Evolutionary conservation across 1,140 invertebrate genomes (phyloP).

Genomic region (Ridgeia piscesae): DNA sequence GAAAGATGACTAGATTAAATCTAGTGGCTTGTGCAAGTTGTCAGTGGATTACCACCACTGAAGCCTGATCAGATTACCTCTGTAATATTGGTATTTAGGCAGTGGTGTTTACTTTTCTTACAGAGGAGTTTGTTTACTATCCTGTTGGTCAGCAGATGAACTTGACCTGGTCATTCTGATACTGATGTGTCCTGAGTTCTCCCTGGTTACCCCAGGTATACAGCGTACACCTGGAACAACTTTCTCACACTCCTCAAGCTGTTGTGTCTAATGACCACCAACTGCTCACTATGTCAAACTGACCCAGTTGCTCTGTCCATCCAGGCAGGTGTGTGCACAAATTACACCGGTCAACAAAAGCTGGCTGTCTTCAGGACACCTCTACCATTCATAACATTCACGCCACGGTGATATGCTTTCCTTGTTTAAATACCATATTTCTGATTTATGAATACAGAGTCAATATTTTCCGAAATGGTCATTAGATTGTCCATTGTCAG

Average conservation of each 20-base stretch:
- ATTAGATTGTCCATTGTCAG: not conserved
- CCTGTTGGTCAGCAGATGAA: not conserved
- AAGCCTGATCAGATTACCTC: not conserved
- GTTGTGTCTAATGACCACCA: not conserved
- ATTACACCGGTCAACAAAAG: not conserved
- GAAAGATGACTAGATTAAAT: not conserved
- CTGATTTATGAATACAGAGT: not conserved
- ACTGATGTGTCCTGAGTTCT: not conserved
- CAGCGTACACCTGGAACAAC: not conserved
- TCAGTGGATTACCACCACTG: not conserved
- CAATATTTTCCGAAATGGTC: not conserved
- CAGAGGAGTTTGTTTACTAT: not conserved
- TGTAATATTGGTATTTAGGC: not conserved
- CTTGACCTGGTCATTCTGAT: not conserved
- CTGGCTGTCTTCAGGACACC: not conserved
- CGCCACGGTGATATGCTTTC: not conserved
- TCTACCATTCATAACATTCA: not conserved
- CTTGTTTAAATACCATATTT: not conserved
- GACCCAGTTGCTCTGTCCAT: not conserved
- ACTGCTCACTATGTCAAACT: not conserved
- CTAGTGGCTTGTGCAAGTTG: not conserved
- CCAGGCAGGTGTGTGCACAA: not conserved
- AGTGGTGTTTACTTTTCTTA: not conserved
- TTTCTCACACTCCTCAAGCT: not conserved
- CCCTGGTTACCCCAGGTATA: not conserved